These are phyloP conservation scores for Thunnus albacares DNA, from an alignment of 2,797 vertebrate genomes.

Conservation along the genomic window DNA sequence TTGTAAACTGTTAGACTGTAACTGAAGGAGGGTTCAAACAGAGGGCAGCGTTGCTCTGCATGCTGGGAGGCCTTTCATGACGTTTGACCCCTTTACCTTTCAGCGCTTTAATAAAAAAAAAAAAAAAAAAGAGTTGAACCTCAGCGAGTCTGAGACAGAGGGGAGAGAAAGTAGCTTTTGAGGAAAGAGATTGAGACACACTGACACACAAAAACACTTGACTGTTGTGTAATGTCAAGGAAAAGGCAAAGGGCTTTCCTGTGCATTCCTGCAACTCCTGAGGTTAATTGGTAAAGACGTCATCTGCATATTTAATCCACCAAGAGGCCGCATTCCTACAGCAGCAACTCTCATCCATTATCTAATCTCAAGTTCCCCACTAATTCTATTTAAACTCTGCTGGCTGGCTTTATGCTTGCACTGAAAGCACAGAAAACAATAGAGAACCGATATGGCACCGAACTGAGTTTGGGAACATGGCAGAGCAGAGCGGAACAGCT, in stretches of 20 bases:
- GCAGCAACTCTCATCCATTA: conserved; percentile 58
- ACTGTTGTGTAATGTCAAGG: background rate
- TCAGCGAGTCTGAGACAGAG: background rate
- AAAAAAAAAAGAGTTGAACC: background rate
- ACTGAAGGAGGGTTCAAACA: conserved; percentile 69
- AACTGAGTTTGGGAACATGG: conserved; percentile 26
- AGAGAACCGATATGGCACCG: conserved; percentile 14
- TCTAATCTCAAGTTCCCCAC: conserved; percentile 64
- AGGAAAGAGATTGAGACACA: background rate
- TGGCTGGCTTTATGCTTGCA: conserved; percentile 23
- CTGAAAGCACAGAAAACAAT: conserved; percentile 56
- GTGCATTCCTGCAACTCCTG: conserved; percentile 38
- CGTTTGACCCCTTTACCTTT: conserved; percentile 64
- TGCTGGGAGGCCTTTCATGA: conserved; percentile 47
- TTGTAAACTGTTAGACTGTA: conserved; percentile 35
- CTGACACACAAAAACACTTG: background rate
- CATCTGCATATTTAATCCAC: conserved; percentile 69
- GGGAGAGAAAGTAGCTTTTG: background rate
- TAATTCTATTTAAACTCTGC: conserved; percentile 67
- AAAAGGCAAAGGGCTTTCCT: conserved; percentile 20
- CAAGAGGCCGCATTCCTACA: conserved; percentile 63
- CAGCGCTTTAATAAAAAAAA: conserved; percentile 16
- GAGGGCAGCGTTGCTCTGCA: conserved; percentile 61
- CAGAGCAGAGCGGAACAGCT: conserved; percentile 26
- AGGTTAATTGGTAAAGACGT: conserved; percentile 70